phyloP scores from a whole-genome alignment of 1,140 invertebrate species.

The Trichonephila inaurata region DNA sequence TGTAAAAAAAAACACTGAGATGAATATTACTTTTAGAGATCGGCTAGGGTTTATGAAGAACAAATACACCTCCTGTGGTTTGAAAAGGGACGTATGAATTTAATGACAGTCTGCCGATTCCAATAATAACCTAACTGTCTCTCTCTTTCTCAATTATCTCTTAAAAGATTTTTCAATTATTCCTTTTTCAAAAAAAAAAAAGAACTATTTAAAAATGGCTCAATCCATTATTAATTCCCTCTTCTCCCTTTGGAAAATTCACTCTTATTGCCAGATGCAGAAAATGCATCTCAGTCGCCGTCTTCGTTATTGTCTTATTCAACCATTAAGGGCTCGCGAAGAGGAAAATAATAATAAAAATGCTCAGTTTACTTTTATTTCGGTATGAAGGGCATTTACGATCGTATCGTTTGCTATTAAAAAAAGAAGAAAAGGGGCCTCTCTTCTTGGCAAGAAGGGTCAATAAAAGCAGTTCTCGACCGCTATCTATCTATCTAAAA shows the following conservation, averaged over 20 bases:
- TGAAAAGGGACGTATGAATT: background rate
- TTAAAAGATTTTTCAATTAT: background rate
- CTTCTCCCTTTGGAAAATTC: background rate
- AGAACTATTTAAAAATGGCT: background rate
- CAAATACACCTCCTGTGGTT: background rate
- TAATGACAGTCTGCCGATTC: background rate
- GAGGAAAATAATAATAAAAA: slow-evolving; percentile 23
- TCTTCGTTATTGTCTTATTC: slow-evolving; percentile 31
- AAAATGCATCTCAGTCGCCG: background rate
- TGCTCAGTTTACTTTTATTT: slow-evolving; percentile 41
- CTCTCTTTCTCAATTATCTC: background rate
- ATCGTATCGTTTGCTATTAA: slow-evolving; percentile 50
- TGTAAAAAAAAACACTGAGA: too few species aligned
- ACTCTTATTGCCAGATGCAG: background rate
- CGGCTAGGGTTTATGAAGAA: background rate
- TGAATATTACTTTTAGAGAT: too few species aligned
- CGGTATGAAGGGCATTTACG: slow-evolving; percentile 40
- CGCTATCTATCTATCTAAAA: slow-evolving; percentile 54
- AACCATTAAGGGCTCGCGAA: background rate
- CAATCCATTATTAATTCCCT: background rate
- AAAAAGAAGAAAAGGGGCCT: background rate
- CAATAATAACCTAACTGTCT: background rate
- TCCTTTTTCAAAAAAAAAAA: too few species aligned
- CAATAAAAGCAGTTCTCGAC: slow-evolving; percentile 38
- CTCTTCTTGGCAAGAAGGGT: background rate